These are phyloP conservation scores for Decapterus maruadsi DNA, from an alignment of 2,797 vertebrate genomes.

Conservation along the genomic window DNA sequence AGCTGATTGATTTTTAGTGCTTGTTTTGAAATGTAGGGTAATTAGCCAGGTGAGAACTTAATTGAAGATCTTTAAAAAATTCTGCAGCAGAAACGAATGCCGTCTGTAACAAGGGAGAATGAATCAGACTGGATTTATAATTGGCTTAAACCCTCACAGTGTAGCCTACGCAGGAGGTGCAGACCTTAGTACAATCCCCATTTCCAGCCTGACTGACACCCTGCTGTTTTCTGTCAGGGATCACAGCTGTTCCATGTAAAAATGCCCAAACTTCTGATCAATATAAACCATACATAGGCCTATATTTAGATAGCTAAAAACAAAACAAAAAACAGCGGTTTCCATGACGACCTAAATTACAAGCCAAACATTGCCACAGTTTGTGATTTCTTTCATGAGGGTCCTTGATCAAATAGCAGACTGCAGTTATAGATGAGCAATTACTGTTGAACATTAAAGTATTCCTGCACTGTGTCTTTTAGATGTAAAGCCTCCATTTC, in stretches of 20 bases:
- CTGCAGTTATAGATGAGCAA: conserved; percentile 23
- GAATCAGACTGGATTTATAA: conserved; percentile 44
- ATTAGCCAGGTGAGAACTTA: conserved; percentile 38
- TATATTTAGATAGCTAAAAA: conserved; percentile 13
- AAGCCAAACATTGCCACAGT: conserved; percentile 21
- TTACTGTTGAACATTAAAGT: conserved; percentile 28
- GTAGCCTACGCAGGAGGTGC: conserved; percentile 5
- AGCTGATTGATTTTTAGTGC: conserved; percentile 38
- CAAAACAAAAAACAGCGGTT: conserved; percentile 21
- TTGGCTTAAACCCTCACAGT: conserved; percentile 18
- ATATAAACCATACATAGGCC: conserved; percentile 13
- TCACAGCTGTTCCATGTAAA: conserved; percentile 17
- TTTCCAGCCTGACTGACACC: conserved; percentile 29
- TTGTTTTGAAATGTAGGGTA: conserved; percentile 41
- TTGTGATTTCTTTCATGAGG: conserved; percentile 22
- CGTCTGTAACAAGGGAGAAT: conserved; percentile 7
- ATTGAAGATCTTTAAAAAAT: conserved; percentile 46
- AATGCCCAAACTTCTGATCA: conserved; percentile 27
- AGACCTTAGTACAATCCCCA: conserved; percentile 32
- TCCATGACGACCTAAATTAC: conserved; percentile 41
- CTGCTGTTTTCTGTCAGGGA: conserved; percentile 30
- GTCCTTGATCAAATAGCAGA: conserved; percentile 37
- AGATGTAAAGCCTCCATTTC: conserved; percentile 13
- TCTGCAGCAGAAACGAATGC: conserved; percentile 23
- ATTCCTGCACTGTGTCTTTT: neutral